Evolutionary conservation across 92 coral and sea anemone genomes (phyloP).

Genomic region (Plumapathes pennacea): DNA sequence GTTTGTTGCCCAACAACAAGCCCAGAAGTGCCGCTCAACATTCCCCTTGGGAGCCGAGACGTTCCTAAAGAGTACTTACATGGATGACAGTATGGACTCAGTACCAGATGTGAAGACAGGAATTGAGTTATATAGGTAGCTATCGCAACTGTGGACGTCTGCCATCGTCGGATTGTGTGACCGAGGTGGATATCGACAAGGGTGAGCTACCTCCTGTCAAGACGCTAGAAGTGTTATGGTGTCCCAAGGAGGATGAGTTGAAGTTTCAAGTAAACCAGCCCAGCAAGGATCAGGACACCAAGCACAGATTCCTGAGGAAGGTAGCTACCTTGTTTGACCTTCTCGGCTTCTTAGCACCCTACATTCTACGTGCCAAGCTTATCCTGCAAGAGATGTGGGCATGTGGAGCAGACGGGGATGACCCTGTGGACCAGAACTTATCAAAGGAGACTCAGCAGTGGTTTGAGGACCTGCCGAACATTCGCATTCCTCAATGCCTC

Average conservation of each 20-base stretch:
- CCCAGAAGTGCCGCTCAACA: constrained; percentile 16
- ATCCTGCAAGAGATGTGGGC: constrained; percentile 52
- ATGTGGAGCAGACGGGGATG: constrained; percentile 62
- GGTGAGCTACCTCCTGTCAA: constrained; percentile 51
- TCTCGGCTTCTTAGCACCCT: constrained; percentile 37
- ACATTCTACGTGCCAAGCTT: constrained; percentile 41
- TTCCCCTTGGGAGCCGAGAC: constrained; percentile 49
- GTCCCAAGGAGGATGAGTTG: constrained; percentile 49
- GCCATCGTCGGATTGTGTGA: constrained; percentile 52
- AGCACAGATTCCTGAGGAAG: constrained; percentile 44
- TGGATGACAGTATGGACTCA: constrained; percentile 64
- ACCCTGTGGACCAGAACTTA: constrained; percentile 22
- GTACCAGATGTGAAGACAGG: constrained; percentile 11
- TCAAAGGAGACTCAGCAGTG: background rate
- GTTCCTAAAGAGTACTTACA: constrained; percentile 34
- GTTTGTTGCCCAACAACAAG: constrained; percentile 58
- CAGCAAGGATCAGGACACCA: constrained; percentile 14
- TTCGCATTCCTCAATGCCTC: constrained; percentile 27
- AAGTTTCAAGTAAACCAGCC: constrained; percentile 38
- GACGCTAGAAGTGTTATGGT: constrained; percentile 46
- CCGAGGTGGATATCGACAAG: constrained; percentile 55
- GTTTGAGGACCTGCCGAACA: background rate
- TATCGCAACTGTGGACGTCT: constrained; percentile 15
- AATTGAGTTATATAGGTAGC: constrained; percentile 31
- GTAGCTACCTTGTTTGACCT: constrained; percentile 47